These are phyloP conservation scores for Chloroceryle inda DNA, from an alignment of 2,797 vertebrate species.

Conservation along the genomic window DNA sequence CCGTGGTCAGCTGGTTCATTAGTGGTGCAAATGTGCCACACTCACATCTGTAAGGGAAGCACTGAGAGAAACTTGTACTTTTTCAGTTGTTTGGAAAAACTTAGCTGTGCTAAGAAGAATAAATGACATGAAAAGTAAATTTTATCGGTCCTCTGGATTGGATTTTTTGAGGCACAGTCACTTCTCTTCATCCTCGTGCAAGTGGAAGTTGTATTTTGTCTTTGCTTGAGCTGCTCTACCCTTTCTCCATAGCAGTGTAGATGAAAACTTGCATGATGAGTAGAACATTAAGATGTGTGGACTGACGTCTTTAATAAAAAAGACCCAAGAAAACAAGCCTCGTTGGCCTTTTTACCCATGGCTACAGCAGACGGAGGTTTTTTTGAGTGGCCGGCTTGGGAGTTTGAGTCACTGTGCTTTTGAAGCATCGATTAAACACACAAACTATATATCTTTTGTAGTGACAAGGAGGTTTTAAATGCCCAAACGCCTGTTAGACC, in stretches of 20 bases:
- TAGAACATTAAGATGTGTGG: neutral
- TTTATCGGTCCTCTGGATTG: neutral
- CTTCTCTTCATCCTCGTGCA: constrained; percentile 44
- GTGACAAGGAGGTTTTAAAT: neutral
- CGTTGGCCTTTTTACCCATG: neutral
- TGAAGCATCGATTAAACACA: constrained; percentile 56
- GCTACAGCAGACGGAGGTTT: neutral
- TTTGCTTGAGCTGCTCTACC: neutral
- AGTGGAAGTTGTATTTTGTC: neutral
- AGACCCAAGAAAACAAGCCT: constrained; percentile 11
- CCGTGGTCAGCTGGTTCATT: constrained; percentile 84
- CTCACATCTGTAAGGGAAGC: neutral
- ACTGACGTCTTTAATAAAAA: constrained; percentile 42
- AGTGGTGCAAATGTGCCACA: constrained; percentile 78
- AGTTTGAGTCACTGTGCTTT: neutral
- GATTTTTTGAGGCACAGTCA: constrained; percentile 17
- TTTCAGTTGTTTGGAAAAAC: constrained; percentile 54
- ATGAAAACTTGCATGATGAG: constrained; percentile 16
- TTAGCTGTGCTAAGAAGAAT: constrained; percentile 36
- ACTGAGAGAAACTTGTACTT: constrained; percentile 30
- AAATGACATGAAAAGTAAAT: constrained; percentile 41
- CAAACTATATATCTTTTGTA: constrained; percentile 16
- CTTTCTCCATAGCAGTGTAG: neutral
- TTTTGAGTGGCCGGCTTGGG: constrained; percentile 30
- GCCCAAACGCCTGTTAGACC: neutral